Conservation (phyloP, 2,113 vertebrate species). For the Eubucco bourcierii region DNA sequence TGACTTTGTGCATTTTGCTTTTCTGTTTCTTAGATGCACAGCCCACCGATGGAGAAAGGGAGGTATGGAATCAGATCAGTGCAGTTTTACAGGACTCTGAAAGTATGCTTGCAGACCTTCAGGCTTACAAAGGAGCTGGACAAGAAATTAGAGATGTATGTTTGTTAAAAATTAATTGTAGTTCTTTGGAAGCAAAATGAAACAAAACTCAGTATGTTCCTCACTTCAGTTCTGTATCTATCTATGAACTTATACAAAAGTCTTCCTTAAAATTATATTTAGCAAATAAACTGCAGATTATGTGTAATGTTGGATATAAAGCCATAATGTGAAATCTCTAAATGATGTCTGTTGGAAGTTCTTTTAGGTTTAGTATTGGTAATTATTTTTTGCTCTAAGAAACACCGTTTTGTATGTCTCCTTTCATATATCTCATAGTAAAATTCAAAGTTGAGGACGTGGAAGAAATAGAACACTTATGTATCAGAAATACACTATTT, state of each 20-base stretch:
- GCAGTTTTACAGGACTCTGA: conserved; percentile 95
- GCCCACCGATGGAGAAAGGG: conserved; percentile 92
- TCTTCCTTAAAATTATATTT: neutral
- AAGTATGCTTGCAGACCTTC: conserved; percentile 91
- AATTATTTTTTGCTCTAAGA: neutral
- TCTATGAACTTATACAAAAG: neutral
- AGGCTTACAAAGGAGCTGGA: conserved; percentile 96
- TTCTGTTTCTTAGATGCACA: conserved; percentile 86
- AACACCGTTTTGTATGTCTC: neutral
- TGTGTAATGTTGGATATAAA: neutral
- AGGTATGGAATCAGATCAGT: conserved; percentile 97
- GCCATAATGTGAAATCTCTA: neutral
- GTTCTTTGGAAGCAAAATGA: neutral
- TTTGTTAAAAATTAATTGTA: conserved; percentile 18
- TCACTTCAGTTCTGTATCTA: neutral
- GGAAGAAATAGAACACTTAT: neutral
- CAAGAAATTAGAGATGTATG: conserved; percentile 97
- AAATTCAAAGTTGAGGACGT: neutral
- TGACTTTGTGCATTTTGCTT: conserved; percentile 19
- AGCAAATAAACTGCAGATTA: neutral
- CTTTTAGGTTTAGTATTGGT: neutral
- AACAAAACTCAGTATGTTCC: neutral
- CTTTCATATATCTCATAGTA: neutral
- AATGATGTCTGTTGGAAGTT: neutral
- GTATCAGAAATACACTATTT: neutral